Base-by-base conservation (phyloP, 1,140 invertebrate species). In the Drosophila asahinai region DNA sequence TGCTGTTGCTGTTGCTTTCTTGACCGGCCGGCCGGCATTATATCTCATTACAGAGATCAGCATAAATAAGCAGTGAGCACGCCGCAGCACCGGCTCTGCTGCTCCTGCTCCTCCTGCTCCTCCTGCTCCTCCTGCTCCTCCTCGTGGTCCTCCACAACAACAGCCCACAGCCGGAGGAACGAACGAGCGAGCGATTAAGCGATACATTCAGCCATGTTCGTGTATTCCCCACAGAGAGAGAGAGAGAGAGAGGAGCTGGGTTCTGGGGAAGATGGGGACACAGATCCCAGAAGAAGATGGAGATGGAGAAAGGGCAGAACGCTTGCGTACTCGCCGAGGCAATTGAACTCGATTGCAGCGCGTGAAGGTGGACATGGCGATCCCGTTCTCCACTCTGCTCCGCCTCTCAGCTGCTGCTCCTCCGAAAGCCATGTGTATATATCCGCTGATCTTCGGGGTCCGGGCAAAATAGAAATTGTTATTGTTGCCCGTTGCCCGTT, bases 11-110 rank as follows among this genome's bases (percentile, higher is more conserved):
- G 51, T 48, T 67, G 68, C 65, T 66, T 64, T 83, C 70, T 72
- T 67, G 63, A 68, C 81, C 83, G 75, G 70, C 83, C 86, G 84
- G 84, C 86, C 86, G 86, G 89, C 87, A 89, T 89, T 84, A 89
- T 91, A 91, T 91, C 89, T 91, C 83, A 91, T 89, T 91, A 89
- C 74, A 84, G 77, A 89, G 87, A 91, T 91, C 87, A 91, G 81
- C 84, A 91, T 91, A 91, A 91, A 91, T 87, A 91, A 90, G 86
- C 81, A 81, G 70, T 66, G 83, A 83, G 86, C 80, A 81, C 66
- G 84, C 64, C 71, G 80, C 81, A 74, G 61, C 80, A 59, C 68
- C 52, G 73, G 77, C 38, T 22, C 17, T 0, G 38, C 30, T 30
- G 17, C 62, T 40, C 30, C 27, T 8, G 45, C 33, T 51, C 45